Evolutionary conservation across 2,888 invertebrate species (phyloP).

Genomic region (Arge pagana): DNA sequence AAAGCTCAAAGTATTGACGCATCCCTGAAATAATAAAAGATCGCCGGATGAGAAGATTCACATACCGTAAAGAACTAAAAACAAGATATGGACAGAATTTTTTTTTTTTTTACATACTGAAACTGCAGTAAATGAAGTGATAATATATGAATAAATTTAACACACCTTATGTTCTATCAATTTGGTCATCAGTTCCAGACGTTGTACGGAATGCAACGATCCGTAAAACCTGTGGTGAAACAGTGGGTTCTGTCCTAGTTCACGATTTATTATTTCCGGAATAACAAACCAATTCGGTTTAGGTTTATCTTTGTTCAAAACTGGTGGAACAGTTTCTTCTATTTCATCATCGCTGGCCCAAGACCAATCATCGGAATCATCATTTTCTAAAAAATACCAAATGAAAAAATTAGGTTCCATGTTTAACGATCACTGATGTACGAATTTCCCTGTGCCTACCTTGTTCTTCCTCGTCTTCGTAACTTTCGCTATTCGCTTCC

Average conservation of each 20-base stretch:
- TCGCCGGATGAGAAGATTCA: neutral
- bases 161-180: slow-evolving; percentile 72
- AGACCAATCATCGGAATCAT: slow-evolving; percentile 39
- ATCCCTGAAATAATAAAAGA: slow-evolving; percentile 62
- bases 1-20: slow-evolving; percentile 92
- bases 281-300: slow-evolving; percentile 72
- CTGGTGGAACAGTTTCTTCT: slow-evolving; percentile 44
- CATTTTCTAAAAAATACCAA: slow-evolving; percentile 27
- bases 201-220: slow-evolving; percentile 80
- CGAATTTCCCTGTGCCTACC: too few species aligned
- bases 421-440: too few species aligned
- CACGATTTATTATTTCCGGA: slow-evolving; percentile 69
- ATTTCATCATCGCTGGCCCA: slow-evolving; percentile 34
- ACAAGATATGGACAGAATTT: too few species aligned
- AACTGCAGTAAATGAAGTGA: neutral
- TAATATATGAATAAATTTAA: neutral
- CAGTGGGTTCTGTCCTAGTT: slow-evolving; percentile 65
- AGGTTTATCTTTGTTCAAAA: slow-evolving; percentile 66
- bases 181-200: slow-evolving; percentile 77
- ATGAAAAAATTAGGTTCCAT: too few species aligned
- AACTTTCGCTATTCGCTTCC: slow-evolving; percentile 16
- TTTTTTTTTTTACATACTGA: neutral
- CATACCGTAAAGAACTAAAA: neutral
- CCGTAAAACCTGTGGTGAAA: slow-evolving; percentile 78
- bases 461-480: slow-evolving; percentile 8